These are phyloP conservation scores for Trachops cirrhosus DNA, from an alignment of 2,797 vertebrate species.

Conservation along the genomic window DNA sequence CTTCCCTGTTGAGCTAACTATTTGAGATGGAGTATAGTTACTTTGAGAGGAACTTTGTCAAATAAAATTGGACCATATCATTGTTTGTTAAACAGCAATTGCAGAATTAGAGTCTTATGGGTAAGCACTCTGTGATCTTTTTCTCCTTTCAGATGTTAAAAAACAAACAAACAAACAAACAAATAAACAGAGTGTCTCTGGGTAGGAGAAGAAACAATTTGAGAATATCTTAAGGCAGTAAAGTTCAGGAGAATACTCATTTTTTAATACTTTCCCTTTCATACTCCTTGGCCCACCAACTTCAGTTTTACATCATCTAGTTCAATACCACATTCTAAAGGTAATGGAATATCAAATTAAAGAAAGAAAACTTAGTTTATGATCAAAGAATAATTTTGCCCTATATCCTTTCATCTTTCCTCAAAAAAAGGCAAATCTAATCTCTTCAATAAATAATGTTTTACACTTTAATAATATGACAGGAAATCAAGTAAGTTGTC, in stretches of 20 bases:
- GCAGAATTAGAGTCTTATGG: background rate
- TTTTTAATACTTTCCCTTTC: background rate
- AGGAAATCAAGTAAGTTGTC: background rate
- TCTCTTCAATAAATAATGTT: background rate
- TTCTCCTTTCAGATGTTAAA: background rate
- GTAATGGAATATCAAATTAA: background rate
- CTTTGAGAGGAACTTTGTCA: background rate
- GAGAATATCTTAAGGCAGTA: background rate
- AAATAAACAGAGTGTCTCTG: background rate
- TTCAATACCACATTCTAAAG: background rate
- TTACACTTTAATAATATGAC: background rate
- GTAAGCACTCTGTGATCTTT: background rate
- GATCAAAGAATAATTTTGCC: background rate
- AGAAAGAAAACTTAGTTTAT: background rate
- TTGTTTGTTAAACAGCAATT: background rate
- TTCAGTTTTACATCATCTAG: background rate
- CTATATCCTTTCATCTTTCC: background rate
- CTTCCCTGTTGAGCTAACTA: background rate
- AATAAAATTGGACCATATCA: background rate
- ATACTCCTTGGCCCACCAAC: too few species aligned
- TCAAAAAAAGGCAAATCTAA: background rate
- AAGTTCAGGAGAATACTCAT: background rate
- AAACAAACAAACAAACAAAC: background rate
- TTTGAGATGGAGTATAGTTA: background rate
- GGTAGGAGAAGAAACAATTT: background rate